phyloP scores from a whole-genome alignment of 1,140 invertebrate species.

The Formica exsecta region DNA sequence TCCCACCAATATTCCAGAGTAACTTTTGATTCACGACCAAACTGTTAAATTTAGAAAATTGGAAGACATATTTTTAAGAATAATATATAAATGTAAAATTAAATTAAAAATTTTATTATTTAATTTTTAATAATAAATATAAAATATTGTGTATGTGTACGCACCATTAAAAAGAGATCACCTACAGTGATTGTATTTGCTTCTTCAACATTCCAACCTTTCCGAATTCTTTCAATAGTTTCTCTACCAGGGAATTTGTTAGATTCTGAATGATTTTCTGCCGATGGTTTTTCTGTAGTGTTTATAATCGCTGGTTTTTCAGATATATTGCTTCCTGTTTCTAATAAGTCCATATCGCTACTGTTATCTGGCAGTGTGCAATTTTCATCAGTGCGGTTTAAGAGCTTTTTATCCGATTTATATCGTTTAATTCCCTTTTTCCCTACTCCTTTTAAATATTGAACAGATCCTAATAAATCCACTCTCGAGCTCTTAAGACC shows the following conservation, averaged over 20 bases:
- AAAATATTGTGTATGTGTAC: constrained; percentile 19
- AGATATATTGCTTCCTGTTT: constrained; percentile 74
- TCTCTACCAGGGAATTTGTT: constrained; percentile 85
- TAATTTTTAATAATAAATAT: not conserved
- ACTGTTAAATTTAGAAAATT: constrained; percentile 84
- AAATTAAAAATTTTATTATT: too few relatives aligned
- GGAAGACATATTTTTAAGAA: constrained; percentile 43
- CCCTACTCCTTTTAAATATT: constrained; percentile 83
- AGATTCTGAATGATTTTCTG: constrained; percentile 71
- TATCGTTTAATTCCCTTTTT: constrained; percentile 84
- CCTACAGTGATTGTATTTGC: constrained; percentile 93
- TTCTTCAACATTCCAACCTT: constrained; percentile 93
- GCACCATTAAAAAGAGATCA: constrained; percentile 95
- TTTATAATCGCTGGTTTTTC: constrained; percentile 72
- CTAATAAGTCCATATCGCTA: constrained; percentile 82
- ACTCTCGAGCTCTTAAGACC: constrained; percentile 86
- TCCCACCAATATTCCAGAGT: constrained; percentile 95
- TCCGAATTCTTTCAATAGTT: constrained; percentile 88
- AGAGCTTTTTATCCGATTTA: constrained; percentile 82
- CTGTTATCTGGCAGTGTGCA: constrained; percentile 78
- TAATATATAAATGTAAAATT: not conserved
- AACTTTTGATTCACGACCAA: constrained; percentile 93
- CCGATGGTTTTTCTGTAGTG: constrained; percentile 75
- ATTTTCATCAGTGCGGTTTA: constrained; percentile 75
- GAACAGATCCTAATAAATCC: constrained; percentile 83